Conservation (phyloP, 2,797 vertebrate species). For the Coendou prehensilis region DNA sequence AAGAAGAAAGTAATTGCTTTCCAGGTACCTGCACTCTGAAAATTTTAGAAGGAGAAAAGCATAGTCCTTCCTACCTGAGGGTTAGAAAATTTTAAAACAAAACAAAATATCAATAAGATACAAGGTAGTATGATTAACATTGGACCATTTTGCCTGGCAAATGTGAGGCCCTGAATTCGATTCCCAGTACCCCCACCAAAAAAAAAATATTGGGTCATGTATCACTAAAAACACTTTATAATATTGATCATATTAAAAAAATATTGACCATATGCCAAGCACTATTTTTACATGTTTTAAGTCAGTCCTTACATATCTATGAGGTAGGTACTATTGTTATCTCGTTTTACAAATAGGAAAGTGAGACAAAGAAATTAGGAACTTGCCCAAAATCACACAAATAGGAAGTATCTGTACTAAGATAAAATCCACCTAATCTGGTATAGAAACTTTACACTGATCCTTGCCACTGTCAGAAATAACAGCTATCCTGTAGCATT, state of each 20-base stretch:
- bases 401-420: neutral
- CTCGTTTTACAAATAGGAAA: slow-evolving; percentile 43
- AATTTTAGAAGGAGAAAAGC: slow-evolving; percentile 60
- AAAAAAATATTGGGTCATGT: neutral
- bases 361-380: slow-evolving; percentile 13
- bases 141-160: neutral
- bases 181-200: no score
- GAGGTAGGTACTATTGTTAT: neutral
- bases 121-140: slow-evolving; percentile 17
- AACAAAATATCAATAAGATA: slow-evolving; percentile 48
- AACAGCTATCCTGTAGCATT: neutral
- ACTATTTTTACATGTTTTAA: slow-evolving; percentile 33
- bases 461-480: neutral
- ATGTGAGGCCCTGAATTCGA: no score
- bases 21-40: slow-evolving; percentile 6
- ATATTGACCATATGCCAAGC: neutral
- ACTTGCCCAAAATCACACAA: neutral
- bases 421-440: slow-evolving; percentile 28
- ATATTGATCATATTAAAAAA: neutral
- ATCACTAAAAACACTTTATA: slow-evolving; percentile 18
- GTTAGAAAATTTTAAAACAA: slow-evolving; percentile 45
- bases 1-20: slow-evolving; percentile 34
- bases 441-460: neutral
- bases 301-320: slow-evolving; percentile 4
- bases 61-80: slow-evolving; percentile 34